phyloP scores from a whole-genome alignment of 2,888 invertebrate species.

The Fissipunctia ypsillon region DNA sequence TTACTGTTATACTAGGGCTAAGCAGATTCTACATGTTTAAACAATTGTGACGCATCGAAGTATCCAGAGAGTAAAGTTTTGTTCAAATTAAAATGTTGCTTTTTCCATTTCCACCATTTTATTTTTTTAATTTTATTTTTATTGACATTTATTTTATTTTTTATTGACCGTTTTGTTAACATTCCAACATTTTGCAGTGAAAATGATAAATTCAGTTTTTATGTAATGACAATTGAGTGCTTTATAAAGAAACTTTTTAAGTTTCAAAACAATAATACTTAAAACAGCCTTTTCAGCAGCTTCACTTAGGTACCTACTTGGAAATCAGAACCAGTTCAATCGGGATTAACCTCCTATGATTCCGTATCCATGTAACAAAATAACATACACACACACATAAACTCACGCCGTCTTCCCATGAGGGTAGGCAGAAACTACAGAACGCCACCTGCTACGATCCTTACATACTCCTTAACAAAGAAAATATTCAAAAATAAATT shows the following conservation, averaged over 20 bases:
- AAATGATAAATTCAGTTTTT: background rate
- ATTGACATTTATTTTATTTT: no score
- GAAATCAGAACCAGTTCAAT: background rate
- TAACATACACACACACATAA: no score
- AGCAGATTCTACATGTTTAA: background rate
- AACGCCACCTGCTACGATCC: no score
- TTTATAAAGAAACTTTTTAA: background rate
- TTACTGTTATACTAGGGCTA: no score
- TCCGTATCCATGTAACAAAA: background rate
- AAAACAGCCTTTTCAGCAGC: background rate
- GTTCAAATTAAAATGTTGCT: background rate
- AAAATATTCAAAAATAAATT: no score
- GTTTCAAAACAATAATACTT: background rate
- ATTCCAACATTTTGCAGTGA: background rate
- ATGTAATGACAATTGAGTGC: background rate
- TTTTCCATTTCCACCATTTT: background rate
- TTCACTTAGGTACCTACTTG: background rate
- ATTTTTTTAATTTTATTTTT: no score
- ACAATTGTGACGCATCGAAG: no score
- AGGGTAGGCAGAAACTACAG: no score
- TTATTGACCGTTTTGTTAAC: no score
- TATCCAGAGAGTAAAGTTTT: background rate
- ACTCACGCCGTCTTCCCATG: no score
- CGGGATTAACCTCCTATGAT: background rate
- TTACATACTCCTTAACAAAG: no score